Percentiles rank a stretch among this genome's conserved stretches.
These are phyloP conservation scores for Ophion costatus DNA, from an alignment of 2,888 invertebrate genomes.

Conservation along the genomic window DNA sequence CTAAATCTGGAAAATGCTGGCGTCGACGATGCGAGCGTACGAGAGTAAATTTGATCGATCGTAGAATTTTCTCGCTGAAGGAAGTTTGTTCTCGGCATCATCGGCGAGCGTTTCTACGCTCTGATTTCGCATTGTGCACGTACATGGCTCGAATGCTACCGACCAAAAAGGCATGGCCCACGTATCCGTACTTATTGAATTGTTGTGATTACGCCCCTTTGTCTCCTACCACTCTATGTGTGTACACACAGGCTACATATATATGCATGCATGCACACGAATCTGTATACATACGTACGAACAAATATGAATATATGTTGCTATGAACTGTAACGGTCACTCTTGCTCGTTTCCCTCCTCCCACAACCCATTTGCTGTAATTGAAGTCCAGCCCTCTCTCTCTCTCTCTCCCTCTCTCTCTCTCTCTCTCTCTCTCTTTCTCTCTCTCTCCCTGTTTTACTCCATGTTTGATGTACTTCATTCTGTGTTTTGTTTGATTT, in stretches of 20 bases:
- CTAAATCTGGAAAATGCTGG: constrained; percentile 4
- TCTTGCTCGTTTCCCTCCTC: neutral
- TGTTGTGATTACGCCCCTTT: neutral
- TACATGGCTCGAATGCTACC: neutral
- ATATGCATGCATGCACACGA: neutral
- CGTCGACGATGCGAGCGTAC: constrained; percentile 22
- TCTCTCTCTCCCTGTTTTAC: neutral
- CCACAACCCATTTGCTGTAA: constrained; percentile 37
- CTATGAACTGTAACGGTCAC: neutral
- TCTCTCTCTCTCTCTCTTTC: too few species aligned
- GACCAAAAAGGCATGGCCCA: neutral
- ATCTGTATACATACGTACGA: neutral
- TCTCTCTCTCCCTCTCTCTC: neutral
- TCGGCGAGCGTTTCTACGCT: constrained; percentile 6
- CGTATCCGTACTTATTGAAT: neutral
- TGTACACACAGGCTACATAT: neutral
- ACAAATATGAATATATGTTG: neutral
- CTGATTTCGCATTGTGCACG: neutral
- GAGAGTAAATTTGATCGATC: constrained; percentile 55
- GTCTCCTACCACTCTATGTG: neutral
- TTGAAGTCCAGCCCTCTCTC: constrained; percentile 33
- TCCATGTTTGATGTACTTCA: constrained; percentile 10
- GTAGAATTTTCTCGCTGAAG: constrained; percentile 34
- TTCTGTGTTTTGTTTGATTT: neutral
- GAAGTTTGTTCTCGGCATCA: constrained; percentile 45